Base-by-base conservation (phyloP, 2,797 vertebrate species). In the Artibeus lituratus region DNA sequence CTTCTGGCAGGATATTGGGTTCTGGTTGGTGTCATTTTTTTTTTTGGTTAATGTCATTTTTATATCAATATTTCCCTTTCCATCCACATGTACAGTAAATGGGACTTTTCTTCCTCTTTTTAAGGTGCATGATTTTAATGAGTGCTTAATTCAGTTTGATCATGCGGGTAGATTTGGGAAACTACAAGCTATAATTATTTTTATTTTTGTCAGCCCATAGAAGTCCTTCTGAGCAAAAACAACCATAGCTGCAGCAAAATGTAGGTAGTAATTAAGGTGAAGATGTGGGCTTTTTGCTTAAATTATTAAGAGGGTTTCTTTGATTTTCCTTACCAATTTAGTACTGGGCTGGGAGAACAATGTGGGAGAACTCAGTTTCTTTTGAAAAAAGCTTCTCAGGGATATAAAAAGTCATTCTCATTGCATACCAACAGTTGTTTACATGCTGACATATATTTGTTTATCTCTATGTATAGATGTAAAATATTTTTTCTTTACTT, bases 251-350 rank as follows among this genome's bases (percentile, higher is more conserved):
- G 84, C 2, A 4, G 73, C 59, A 87, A 94, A 95, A 51, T 85
- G 53, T 49, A 85, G 69, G 81, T 42, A 55, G 47, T 70, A 78
- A 85, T 85, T 94, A 90, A 82, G 67, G 82, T 85, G 82, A 97
- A 85, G 76, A 70, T 76, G 47, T 92, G 73, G 59, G 53, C 29
- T 88, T 94, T 96, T 90, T 90, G 37, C 65, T 97, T 83, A 87
- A 76, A 76, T 91, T 87, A 74, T 94, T 83, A 74, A 70, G 42
- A 70, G 69, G 53, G 7, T 74, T 84, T 76, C 70, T 87, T 65
- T 92, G 51, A 81, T 85, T 96, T 96, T 69, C 47, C 16, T 92
- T 73, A 70, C 62, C 21, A 65, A 3, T n/a, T 49, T 44, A 77
- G 86, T 11, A 42, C 35, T 32, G 35, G 37, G 37, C 24, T 85